phyloP scores from a whole-genome alignment of 2,888 invertebrate species.

The Chorisops tibialis region DNA sequence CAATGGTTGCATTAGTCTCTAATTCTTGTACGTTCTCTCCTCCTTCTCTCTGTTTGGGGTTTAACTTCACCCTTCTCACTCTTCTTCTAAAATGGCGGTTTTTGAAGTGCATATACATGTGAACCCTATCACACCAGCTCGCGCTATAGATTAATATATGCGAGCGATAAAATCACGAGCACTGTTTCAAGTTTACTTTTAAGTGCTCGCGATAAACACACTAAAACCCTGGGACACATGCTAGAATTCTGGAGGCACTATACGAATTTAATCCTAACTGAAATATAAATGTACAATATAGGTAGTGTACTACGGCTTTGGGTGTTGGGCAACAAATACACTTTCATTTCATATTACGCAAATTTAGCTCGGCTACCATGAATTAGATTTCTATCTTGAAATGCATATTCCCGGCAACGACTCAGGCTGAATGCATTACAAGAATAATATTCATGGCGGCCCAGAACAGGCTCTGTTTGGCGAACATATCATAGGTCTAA shows the following conservation, averaged over 20 bases:
- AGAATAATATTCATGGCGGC: no score
- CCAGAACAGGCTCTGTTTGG: no score
- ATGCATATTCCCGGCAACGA: constrained; percentile 25
- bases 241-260: neutral
- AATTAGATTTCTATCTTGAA: constrained; percentile 30
- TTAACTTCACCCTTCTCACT: neutral
- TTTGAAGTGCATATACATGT: neutral
- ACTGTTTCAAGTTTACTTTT: constrained; percentile 25
- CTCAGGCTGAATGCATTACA: no score
- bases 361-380: constrained; percentile 27
- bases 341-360: constrained; percentile 21
- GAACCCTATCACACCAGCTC: no score
- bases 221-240: constrained; percentile 2
- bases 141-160: constrained; percentile 19
- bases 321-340: constrained; percentile 2
- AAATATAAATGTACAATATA: constrained; percentile 3
- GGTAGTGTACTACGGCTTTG: neutral
- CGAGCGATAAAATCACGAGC: constrained; percentile 28
- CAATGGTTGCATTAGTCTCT: no score
- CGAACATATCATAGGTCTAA: no score
- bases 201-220: constrained; percentile 22
- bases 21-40: no score
- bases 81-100: neutral
- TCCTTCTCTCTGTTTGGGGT: no score
- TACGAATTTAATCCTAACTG: constrained; percentile 15